Evolutionary conservation across 2,888 invertebrate genomes (phyloP).

Genomic region (Hipparchia semele): DNA sequence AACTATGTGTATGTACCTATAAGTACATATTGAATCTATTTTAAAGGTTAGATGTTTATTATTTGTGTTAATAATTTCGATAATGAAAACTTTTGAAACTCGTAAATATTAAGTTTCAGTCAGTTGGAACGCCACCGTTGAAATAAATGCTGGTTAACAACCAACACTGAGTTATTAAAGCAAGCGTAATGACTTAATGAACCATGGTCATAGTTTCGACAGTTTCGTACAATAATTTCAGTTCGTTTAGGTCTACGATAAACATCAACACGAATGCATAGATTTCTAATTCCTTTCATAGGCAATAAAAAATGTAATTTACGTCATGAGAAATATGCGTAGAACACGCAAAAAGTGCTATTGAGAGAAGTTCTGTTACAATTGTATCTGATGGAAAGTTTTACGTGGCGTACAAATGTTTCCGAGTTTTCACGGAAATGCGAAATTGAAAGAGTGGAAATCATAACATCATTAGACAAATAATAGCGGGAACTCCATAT

Average conservation of each 20-base stretch:
- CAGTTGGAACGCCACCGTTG: neutral
- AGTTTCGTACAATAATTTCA: slow-evolving; percentile 22
- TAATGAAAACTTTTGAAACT: neutral
- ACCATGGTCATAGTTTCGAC: slow-evolving; percentile 14
- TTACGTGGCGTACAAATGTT: slow-evolving; percentile 18
- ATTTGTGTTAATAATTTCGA: neutral
- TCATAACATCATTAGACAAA: neutral
- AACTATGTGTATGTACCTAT: neutral
- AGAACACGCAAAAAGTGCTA: slow-evolving; percentile 36
- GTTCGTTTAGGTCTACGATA: slow-evolving; percentile 10
- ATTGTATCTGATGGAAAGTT: slow-evolving; percentile 39
- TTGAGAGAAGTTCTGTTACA: slow-evolving; percentile 27
- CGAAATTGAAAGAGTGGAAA: slow-evolving; percentile 3
- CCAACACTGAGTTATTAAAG: slow-evolving; percentile 11
- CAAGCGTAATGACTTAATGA: neutral
- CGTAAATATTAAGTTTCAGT: neutral
- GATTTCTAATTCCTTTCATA: slow-evolving; percentile 36
- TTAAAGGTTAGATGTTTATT: too few relatives aligned
- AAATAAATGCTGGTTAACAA: slow-evolving; percentile 8
- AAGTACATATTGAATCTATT: too few relatives aligned
- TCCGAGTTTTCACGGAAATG: slow-evolving; percentile 29
- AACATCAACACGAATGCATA: slow-evolving; percentile 28
- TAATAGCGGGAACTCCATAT: too few relatives aligned
- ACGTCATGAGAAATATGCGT: slow-evolving; percentile 36
- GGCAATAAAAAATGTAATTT: slow-evolving; percentile 34